Evolutionary conservation across 1,140 invertebrate genomes (phyloP), one percentile per base, ranked within the genome.

Genomic region (Zaprionus camerounensis): DNA sequence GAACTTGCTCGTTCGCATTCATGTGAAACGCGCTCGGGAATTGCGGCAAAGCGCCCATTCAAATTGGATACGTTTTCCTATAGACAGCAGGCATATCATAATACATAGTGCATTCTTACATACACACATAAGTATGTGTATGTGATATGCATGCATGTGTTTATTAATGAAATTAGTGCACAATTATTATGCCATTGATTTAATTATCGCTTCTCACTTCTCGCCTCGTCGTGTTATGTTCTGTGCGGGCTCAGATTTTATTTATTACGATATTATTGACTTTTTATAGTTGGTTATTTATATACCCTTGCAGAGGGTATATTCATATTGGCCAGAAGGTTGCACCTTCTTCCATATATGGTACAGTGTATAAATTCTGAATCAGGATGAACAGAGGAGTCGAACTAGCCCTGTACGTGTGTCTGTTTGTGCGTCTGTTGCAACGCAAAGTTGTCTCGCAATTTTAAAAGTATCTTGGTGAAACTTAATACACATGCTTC

Each of bases 11-110:
- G 34, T 36, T 26, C 15, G 44, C 31, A 38, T 20, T 5, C 4
- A 36, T 24, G 34, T 62, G 46, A 51, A 55, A n/a, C n/a, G 31
- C 36, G 34, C 4, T 53, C 12, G 49, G 31, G 51, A 38, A 53
- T 62, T 31, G 20, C 5, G 36, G 51, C 28, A 49, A 53, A 24
- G 31, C 31, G 44, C 6, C 6, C 46, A 63, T 63, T 46, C 49
- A 49, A 63, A 63, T 63, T 24, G 61, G 11, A 22, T 34, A 44
- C 46, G 17, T 12, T 49, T 49, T 49, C 20, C 20, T 49, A 49
- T 49, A 22, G n/a, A 46, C 12, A 12, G 4, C 36, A 15, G 4
- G 1, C 12, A 38, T 5, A 7, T 7, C 28, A 31, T 2, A 31
- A 31, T 31, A 31, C 28, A 31, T 31, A 31, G 6, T 28, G 1